Base-by-base conservation (phyloP, 2,113 vertebrate genomes). In the Tinamus guttatus region DNA sequence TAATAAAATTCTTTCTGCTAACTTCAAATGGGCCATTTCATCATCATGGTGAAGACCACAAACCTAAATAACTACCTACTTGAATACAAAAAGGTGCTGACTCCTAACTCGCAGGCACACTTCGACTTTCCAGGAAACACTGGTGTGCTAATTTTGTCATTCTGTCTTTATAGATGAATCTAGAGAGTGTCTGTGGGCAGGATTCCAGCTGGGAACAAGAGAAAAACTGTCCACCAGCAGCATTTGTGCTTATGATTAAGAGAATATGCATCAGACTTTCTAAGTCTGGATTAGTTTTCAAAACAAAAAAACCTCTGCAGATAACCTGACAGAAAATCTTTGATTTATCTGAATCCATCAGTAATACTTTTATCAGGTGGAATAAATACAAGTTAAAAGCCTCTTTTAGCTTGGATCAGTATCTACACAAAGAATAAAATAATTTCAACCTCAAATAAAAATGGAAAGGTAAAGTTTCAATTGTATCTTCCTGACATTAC, bases 201-300 rank as follows among this genome's bases (percentile, higher is more conserved):
- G n/a, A 70, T 54, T 83, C 81, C 82, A 94, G 79, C 75, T 41
- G 40, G 40, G 30, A 92, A 24, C 14, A 41, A 40, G 28, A 12
- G 5, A 74, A 77, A 21, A 24, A n/a, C 28, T 74, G 54, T 34
- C 79, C 30, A 34, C 27, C 54, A 83, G 7, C 45, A 90, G 49
- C 68, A 85, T 77, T 76, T 90, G 85, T 85, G 81, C 70, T 87
- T 78, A 87, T 0, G 8, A 24, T 68, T 94, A 95, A 90, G 71
- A 89, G 45, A 49, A 93, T 81, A 19, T 63, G 43, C 76, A 74
- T 43, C 63, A 90, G 95, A 63, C 62, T 27, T 24, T 51, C 12
- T 49, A 52, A 54, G 75, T 49, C 71, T 43, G 71, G 79, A 93
- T 91, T 96, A 74, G 22, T 77, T 88, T 85, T 74, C 40, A 81